Percentiles rank a stretch among this genome's conserved stretches.
Conservation (phyloP, 1,140 invertebrate genomes). For the Macrocentrus cingulum region DNA sequence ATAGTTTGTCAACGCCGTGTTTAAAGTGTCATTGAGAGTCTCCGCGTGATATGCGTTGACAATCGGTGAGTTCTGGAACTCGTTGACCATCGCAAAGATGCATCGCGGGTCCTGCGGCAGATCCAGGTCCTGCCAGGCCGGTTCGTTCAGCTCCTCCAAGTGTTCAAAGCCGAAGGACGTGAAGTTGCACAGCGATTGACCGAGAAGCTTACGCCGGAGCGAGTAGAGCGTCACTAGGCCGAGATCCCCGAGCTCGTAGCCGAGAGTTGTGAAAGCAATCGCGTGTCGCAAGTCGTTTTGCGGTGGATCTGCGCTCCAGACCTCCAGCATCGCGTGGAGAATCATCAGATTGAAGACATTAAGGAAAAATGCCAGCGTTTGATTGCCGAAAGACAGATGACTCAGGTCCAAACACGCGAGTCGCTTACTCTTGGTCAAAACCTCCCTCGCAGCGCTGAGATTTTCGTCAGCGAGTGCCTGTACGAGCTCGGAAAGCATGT, state of each 20-base stretch:
- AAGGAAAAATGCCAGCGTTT: conserved; percentile 49
- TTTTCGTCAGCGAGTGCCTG: conserved; percentile 27
- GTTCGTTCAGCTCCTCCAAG: conserved; percentile 47
- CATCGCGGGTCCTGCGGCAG: conserved; percentile 43
- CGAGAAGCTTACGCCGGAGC: conserved; percentile 44
- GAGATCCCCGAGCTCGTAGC: conserved; percentile 50
- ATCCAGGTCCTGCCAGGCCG: conserved; percentile 49
- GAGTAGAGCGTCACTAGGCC: conserved; percentile 47
- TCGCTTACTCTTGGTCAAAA: conserved; percentile 41
- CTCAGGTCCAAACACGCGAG: conserved; percentile 44
- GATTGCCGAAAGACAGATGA: conserved; percentile 46
- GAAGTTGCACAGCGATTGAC: conserved; percentile 29
- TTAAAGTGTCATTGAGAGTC: conserved; percentile 39
- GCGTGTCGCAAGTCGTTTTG: conserved; percentile 35
- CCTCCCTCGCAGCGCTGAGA: conserved; percentile 16
- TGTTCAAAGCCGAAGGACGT: conserved; percentile 32
- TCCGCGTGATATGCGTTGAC: conserved; percentile 38
- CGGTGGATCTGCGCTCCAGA: conserved; percentile 39
- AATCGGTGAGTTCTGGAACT: conserved; percentile 42
- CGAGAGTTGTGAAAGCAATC: conserved; percentile 41
- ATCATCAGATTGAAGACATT: conserved; percentile 53
- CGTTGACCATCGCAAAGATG: conserved; percentile 49
- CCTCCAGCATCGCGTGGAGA: conserved; percentile 37
- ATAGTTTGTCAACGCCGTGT: conserved; percentile 35
- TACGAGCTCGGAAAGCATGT: conserved; percentile 43